Percentiles rank a stretch among this genome's conserved stretches.
Conservation (phyloP, 2,113 vertebrate species). For the Beaufortia kweichowensis region DNA sequence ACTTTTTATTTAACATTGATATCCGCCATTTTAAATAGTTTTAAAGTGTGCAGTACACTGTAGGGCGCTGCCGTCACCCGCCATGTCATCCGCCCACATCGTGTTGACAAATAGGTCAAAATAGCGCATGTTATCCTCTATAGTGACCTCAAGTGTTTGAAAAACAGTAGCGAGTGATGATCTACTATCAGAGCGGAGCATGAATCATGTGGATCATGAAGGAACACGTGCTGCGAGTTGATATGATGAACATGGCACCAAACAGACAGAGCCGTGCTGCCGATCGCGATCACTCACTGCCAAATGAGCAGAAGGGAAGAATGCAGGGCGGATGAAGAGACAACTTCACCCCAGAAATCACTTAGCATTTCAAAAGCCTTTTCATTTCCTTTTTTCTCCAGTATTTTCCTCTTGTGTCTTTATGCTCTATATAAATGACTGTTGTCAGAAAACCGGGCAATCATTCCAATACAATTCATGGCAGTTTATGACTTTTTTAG, state of each 20-base stretch:
- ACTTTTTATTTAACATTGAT: too few species aligned
- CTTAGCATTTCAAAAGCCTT: slow-evolving; percentile 41
- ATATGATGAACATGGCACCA: slow-evolving; percentile 37
- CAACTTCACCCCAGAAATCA: slow-evolving; percentile 37
- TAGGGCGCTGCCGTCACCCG: neutral
- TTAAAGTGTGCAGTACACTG: neutral
- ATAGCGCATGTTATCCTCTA: neutral
- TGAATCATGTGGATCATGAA: slow-evolving; percentile 32
- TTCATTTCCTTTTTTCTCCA: slow-evolving; percentile 25
- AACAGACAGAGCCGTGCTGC: slow-evolving; percentile 30
- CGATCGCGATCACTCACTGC: slow-evolving; percentile 1
- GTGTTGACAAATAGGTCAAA: slow-evolving; percentile 17
- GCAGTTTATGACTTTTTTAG: slow-evolving; percentile 16
- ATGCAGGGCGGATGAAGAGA: slow-evolving; percentile 38
- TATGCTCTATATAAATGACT: too few species aligned
- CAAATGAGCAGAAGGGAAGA: slow-evolving; percentile 43
- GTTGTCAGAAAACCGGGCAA: too few species aligned
- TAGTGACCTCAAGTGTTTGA: neutral
- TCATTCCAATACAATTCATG: too few species aligned
- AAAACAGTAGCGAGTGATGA: slow-evolving; percentile 25
- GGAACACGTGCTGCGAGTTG: slow-evolving; percentile 28
- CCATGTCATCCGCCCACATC: neutral
- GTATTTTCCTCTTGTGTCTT: slow-evolving; percentile 1
- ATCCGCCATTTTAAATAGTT: neutral
- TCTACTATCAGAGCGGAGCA: neutral